These are phyloP conservation scores for Drosophila sordidapex DNA, from an alignment of 2,888 invertebrate species.

Conservation along the genomic window DNA sequence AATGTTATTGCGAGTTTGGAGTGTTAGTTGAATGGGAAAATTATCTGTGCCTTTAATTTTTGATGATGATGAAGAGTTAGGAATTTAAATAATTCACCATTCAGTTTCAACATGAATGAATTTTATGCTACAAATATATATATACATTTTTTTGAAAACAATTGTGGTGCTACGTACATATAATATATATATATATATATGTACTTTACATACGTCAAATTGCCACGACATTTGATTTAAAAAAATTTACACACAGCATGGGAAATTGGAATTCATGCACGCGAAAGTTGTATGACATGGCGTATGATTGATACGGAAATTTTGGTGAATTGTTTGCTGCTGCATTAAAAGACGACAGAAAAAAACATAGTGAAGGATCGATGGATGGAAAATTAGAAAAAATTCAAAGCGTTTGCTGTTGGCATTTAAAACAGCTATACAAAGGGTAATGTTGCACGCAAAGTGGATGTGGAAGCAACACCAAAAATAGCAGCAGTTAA, in stretches of 20 bases:
- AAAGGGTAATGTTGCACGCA: neutral
- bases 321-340: constrained; percentile 21
- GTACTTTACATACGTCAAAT: neutral
- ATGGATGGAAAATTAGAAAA: constrained; percentile 1
- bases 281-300: constrained; percentile 44
- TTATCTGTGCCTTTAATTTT: neutral
- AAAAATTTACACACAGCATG: constrained; percentile 7
- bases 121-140: neutral
- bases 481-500: constrained; percentile 22
- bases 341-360: neutral
- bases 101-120: neutral
- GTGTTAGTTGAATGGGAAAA: neutral
- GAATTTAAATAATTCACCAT: neutral
- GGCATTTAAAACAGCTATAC: constrained; percentile 54
- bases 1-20: no score
- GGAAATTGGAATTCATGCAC: constrained; percentile 18
- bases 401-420: constrained; percentile 34
- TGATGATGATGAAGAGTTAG: neutral
- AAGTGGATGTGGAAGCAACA: constrained; percentile 7
- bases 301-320: constrained; percentile 65
- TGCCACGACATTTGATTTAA: neutral
- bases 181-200: neutral
- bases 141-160: neutral
- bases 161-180: neutral
- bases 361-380: neutral